These are phyloP conservation scores for Drosophila santomea DNA, from an alignment of 1,140 invertebrate genomes.

Conservation along the genomic window DNA sequence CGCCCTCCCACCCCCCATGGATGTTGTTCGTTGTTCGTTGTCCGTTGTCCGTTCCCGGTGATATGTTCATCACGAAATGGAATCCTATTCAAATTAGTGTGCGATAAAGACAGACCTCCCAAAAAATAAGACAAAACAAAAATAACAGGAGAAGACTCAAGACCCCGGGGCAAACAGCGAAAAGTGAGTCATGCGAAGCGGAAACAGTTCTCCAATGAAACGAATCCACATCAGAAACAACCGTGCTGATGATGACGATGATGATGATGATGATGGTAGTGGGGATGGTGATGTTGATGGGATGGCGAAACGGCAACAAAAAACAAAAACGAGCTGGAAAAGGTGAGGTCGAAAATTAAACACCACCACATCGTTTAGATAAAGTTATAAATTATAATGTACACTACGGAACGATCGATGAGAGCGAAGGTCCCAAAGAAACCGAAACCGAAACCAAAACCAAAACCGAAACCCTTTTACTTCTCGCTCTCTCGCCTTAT, in stretches of 20 bases:
- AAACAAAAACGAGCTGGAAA: constrained; percentile 64
- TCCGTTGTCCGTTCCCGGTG: constrained; percentile 22
- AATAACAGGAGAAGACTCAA: constrained; percentile 1
- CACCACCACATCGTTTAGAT: constrained; percentile 83
- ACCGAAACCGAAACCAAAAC: constrained; percentile 43
- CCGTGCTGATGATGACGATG: constrained; percentile 21
- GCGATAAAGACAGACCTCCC: constrained; percentile 62
- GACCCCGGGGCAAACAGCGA: constrained; percentile 31
- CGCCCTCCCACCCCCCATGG: constrained; percentile 56
- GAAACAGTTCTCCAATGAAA: constrained; percentile 75
- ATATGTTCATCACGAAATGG: constrained; percentile 72
- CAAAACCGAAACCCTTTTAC: constrained; percentile 57
- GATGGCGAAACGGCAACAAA: constrained; percentile 27
- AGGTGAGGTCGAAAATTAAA: constrained; percentile 83
- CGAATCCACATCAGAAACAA: constrained; percentile 44
- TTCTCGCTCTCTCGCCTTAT: not conserved
- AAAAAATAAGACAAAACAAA: constrained; percentile 28
- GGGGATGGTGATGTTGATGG: constrained; percentile 30
- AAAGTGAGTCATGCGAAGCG: constrained; percentile 75
- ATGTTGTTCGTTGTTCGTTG: not conserved
- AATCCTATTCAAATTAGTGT: constrained; percentile 75
- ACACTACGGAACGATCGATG: constrained; percentile 71
- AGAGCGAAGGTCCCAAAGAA: constrained; percentile 44
- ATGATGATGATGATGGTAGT: constrained; percentile 35
- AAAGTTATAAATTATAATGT: constrained; percentile 84